Evolutionary conservation across 2,113 vertebrate species (phyloP).

Genomic region (Cnemophilus loriae): DNA sequence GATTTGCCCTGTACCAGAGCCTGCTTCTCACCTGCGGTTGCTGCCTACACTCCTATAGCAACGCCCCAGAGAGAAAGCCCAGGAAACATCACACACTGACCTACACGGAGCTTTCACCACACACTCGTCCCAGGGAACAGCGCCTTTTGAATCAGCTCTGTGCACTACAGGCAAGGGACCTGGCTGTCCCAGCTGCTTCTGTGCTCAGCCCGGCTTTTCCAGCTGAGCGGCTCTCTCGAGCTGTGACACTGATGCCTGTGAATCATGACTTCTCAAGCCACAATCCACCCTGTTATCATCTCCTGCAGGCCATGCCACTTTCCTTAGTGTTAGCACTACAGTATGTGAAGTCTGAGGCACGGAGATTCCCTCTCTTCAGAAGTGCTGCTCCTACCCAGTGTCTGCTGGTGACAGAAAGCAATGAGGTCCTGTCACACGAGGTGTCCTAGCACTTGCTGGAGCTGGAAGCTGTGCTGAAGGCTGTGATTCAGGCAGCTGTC

Average conservation of each 20-base stretch:
- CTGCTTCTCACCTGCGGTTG: neutral
- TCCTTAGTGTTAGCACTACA: neutral
- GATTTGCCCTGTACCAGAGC: neutral
- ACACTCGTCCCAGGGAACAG: neutral
- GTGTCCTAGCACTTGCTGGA: rapidly evolving
- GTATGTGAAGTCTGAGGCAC: rapidly evolving
- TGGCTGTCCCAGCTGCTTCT: neutral
- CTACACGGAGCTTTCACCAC: neutral
- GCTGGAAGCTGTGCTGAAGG: neutral
- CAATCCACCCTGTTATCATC: neutral
- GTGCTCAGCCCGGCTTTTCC: neutral
- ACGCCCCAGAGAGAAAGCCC: neutral
- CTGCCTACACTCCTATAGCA: neutral
- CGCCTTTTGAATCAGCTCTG: neutral
- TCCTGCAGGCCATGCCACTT: neutral
- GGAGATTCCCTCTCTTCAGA: neutral
- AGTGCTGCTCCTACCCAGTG: neutral
- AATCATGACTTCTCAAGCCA: neutral
- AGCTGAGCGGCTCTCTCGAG: neutral
- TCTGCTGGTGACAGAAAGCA: neutral
- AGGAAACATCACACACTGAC: neutral
- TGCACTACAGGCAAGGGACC: neutral
- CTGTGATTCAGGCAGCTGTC: neutral
- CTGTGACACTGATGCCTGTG: neutral
- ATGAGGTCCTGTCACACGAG: rapidly evolving